Conservation (phyloP, 2,797 vertebrate genomes). For the Falco concolor region DNA sequence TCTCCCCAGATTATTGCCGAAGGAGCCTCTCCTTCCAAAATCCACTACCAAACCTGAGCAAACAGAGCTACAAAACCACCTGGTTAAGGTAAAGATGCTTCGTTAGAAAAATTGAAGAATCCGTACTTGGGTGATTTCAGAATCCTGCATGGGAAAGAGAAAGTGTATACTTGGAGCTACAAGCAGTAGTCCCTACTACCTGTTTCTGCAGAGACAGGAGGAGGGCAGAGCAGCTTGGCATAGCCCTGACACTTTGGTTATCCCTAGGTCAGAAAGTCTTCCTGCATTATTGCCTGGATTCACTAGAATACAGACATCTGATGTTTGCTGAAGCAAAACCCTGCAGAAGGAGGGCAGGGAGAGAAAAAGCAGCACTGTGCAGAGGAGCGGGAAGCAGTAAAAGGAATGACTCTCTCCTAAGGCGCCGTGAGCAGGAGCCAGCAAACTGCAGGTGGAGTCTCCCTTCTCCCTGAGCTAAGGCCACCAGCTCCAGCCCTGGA, state of each 20-base stretch:
- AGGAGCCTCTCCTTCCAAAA: neutral
- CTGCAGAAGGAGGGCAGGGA: neutral
- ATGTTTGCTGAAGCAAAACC: neutral
- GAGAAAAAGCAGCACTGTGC: neutral
- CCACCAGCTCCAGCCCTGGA: no score
- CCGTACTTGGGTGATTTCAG: neutral
- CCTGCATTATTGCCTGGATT: neutral
- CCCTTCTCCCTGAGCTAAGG: neutral
- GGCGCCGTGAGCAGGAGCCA: neutral
- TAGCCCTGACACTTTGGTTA: neutral
- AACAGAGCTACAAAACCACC: neutral
- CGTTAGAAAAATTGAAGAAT: neutral
- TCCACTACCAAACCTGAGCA: neutral
- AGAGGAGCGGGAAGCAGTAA: neutral
- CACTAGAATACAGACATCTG: neutral
- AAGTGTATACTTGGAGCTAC: neutral
- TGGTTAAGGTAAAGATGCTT: neutral
- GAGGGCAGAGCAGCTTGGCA: neutral
- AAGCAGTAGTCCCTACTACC: neutral
- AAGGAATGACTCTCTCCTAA: accelerated
- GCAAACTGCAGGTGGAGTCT: neutral
- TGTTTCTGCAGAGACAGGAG: neutral
- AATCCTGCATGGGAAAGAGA: neutral
- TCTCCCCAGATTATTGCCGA: neutral
- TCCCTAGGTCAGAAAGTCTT: neutral